A percentile compares a stretch with the other conserved stretches of the same genome.
These are phyloP conservation scores for Lasius platythorax DNA, from an alignment of 2,888 invertebrate species.

Conservation along the genomic window DNA sequence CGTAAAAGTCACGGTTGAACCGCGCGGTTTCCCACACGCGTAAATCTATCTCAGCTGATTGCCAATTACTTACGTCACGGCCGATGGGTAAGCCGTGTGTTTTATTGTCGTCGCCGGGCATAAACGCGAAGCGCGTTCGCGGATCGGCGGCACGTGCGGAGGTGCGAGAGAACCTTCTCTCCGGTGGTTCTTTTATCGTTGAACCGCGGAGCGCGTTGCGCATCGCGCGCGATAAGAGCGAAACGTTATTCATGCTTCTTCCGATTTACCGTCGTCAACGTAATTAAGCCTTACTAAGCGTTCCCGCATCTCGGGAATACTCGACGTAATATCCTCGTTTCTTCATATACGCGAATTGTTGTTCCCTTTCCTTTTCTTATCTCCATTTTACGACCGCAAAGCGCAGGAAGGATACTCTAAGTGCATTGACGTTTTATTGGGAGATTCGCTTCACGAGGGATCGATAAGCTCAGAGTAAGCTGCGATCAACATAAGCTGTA, in stretches of 20 bases:
- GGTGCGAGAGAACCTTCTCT: slow-evolving; percentile 26
- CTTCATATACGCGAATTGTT: neutral
- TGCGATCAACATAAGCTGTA: slow-evolving; percentile 33
- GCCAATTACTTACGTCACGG: slow-evolving; percentile 73
- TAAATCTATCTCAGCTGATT: slow-evolving; percentile 71
- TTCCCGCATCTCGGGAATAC: neutral
- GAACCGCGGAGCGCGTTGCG: slow-evolving; percentile 12
- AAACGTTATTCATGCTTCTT: slow-evolving; percentile 16
- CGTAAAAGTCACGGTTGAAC: slow-evolving; percentile 37
- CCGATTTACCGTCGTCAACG: slow-evolving; percentile 26
- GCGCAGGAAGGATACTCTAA: neutral
- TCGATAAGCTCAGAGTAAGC: slow-evolving; percentile 19
- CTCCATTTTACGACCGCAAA: neutral
- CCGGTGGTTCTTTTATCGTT: slow-evolving; percentile 13
- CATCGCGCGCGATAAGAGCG: slow-evolving; percentile 37
- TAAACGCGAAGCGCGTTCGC: slow-evolving; percentile 8
- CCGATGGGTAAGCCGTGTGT: slow-evolving; percentile 56
- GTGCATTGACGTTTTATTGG: neutral
- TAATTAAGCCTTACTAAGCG: slow-evolving; percentile 29
- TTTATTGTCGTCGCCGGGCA: slow-evolving; percentile 61
- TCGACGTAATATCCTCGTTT: neutral
- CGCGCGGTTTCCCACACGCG: slow-evolving; percentile 59
- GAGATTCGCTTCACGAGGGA: slow-evolving; percentile 8
- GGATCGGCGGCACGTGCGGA: slow-evolving; percentile 61
- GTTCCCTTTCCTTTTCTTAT: neutral